Conservation (phyloP, 1,140 invertebrate species). For the Drosophila ananassae region DNA sequence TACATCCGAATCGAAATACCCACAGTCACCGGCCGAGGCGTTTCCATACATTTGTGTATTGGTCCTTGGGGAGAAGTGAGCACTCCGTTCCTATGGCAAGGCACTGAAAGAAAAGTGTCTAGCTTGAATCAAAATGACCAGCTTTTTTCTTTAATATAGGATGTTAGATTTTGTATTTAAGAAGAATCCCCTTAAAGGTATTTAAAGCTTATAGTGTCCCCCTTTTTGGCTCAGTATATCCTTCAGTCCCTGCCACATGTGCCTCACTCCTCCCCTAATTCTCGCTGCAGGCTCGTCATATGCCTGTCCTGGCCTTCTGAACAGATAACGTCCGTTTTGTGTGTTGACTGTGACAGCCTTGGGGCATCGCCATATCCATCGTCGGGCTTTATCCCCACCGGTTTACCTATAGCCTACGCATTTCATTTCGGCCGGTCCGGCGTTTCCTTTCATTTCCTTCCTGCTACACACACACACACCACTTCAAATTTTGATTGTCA, state of each 20-base stretch:
- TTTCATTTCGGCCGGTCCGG: conserved; percentile 66
- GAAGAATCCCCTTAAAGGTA: no score
- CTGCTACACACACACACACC: conserved; percentile 31
- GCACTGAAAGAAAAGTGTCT: conserved; percentile 17
- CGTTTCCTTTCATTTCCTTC: conserved; percentile 41
- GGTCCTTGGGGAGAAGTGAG: conserved; percentile 53
- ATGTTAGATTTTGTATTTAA: no score
- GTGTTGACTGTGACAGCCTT: conserved; percentile 76
- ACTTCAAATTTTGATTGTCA: conserved; percentile 79
- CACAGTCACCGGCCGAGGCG: conserved; percentile 3
- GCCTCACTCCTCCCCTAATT: neutral
- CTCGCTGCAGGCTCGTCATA: conserved; percentile 16
- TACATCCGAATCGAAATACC: conserved; percentile 5
- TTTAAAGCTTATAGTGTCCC: neutral
- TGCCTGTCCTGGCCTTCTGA: conserved; percentile 30
- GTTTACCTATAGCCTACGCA: conserved; percentile 53
- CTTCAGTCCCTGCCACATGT: neutral
- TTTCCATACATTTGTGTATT: conserved; percentile 56
- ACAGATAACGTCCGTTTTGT: conserved; percentile 63
- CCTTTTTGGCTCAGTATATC: conserved; percentile 6
- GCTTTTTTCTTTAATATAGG: no score
- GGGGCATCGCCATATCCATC: conserved; percentile 49
- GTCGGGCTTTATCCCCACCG: conserved; percentile 7
- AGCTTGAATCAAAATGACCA: no score
- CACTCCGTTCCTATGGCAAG: neutral